A percentile compares a stretch with the other conserved stretches of the same genome.
phyloP scores from a whole-genome alignment of 2,113 vertebrate species.

The Neoarius graeffei region DNA sequence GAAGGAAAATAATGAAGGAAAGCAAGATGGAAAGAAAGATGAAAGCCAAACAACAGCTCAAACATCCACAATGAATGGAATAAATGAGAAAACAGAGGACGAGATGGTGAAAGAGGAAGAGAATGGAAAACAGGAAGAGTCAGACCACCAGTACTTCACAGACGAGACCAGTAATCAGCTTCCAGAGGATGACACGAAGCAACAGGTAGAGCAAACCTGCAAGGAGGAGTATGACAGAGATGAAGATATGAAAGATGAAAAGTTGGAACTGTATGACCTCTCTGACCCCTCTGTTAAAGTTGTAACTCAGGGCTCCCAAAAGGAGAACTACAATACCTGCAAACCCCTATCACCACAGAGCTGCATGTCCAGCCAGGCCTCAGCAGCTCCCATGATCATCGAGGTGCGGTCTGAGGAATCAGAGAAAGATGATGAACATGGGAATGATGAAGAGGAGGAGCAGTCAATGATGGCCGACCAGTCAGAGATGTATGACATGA shows the following conservation, averaged over 20 bases:
- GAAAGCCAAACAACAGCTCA: slow-evolving; percentile 30
- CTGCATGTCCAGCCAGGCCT: slow-evolving; percentile 69
- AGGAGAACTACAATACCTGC: slow-evolving; percentile 59
- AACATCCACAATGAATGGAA: slow-evolving; percentile 56
- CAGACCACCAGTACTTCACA: slow-evolving; percentile 54
- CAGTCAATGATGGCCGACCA: slow-evolving; percentile 84
- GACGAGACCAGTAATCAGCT: slow-evolving; percentile 52
- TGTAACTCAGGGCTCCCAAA: slow-evolving; percentile 70
- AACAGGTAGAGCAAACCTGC: slow-evolving; percentile 60
- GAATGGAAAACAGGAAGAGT: slow-evolving; percentile 52
- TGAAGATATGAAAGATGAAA: slow-evolving; percentile 52
- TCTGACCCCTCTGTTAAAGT: slow-evolving; percentile 55
- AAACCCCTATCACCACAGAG: slow-evolving; percentile 53
- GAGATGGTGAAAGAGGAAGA: slow-evolving; percentile 67
- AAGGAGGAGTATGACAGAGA: slow-evolving; percentile 67
- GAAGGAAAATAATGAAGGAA: slow-evolving; percentile 62
- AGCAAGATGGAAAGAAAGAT: slow-evolving; percentile 44
- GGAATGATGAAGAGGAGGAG: slow-evolving; percentile 78
- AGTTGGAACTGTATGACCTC: background rate
- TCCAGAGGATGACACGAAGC: slow-evolving; percentile 51
- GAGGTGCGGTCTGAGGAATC: slow-evolving; percentile 86
- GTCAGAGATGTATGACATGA: slow-evolving; percentile 96
- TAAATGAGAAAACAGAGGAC: slow-evolving; percentile 59
- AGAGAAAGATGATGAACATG: slow-evolving; percentile 78
- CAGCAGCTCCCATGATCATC: slow-evolving; percentile 77